A percentile compares a stretch with the other conserved stretches of the same genome.
Evolutionary conservation across 2,797 vertebrate genomes (phyloP).

Genomic region (Hypotaenidia philippensis): DNA sequence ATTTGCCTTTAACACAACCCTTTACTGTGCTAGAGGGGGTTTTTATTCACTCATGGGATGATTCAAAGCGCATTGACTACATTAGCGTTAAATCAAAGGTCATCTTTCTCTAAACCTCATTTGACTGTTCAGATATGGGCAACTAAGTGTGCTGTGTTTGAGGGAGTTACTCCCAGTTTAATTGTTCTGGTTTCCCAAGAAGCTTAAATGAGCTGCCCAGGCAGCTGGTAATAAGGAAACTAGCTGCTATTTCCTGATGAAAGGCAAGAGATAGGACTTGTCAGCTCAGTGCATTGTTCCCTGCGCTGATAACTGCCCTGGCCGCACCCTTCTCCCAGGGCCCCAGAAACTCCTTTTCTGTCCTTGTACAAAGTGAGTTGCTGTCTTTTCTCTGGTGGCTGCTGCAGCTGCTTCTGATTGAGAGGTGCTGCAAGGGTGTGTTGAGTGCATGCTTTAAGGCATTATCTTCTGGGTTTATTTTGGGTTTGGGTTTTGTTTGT

Average conservation of each 20-base stretch:
- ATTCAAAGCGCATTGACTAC: neutral
- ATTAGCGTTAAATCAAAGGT: neutral
- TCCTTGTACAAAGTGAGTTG: accelerated
- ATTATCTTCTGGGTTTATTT: accelerated
- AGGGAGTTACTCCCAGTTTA: neutral
- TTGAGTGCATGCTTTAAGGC: neutral
- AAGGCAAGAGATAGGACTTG: neutral
- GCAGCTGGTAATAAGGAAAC: conserved; percentile 5
- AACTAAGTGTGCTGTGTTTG: neutral
- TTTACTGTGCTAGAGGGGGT: neutral
- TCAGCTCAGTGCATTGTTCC: neutral
- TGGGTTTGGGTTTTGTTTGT: neutral
- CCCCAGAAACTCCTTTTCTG: neutral
- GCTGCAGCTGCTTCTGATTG: neutral
- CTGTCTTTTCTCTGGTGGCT: neutral
- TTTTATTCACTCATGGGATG: neutral
- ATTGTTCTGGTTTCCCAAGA: neutral
- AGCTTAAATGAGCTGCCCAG: neutral
- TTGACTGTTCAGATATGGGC: neutral
- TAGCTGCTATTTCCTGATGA: neutral
- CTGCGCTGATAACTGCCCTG: neutral
- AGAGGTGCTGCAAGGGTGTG: neutral
- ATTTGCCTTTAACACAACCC: neutral
- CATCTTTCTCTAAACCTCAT: neutral
- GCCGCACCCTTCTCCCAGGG: neutral